These are phyloP conservation scores for Oryzias melastigma DNA, from an alignment of 2,113 vertebrate genomes.

Conservation along the genomic window DNA sequence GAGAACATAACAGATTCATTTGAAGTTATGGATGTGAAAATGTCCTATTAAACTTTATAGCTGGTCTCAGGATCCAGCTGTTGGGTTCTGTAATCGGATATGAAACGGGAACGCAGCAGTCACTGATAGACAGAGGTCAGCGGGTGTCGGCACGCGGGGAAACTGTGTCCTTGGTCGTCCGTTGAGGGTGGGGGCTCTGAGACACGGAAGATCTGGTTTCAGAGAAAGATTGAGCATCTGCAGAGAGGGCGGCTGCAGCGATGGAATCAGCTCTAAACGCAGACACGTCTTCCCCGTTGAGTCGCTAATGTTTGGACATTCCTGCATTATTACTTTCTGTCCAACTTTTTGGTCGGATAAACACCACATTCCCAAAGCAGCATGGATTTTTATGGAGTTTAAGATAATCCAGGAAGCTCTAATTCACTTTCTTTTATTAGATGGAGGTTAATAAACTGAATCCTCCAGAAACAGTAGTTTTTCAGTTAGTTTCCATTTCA, in stretches of 20 bases:
- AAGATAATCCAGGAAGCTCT: slow-evolving; percentile 21
- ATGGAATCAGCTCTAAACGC: slow-evolving; percentile 50
- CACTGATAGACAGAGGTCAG: slow-evolving; percentile 51
- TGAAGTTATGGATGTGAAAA: slow-evolving; percentile 10
- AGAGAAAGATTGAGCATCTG: slow-evolving; percentile 54
- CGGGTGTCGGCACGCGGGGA: slow-evolving; percentile 42
- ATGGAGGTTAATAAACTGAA: too few relatives aligned
- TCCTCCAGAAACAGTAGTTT: too few relatives aligned
- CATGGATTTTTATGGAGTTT: slow-evolving; percentile 21
- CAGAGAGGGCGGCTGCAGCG: slow-evolving; percentile 33
- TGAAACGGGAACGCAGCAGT: slow-evolving; percentile 12
- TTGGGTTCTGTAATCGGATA: slow-evolving; percentile 29
- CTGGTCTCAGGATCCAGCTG: not conserved
- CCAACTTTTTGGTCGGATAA: slow-evolving; percentile 2
- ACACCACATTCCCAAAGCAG: slow-evolving; percentile 21
- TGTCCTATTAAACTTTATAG: slow-evolving; percentile 22
- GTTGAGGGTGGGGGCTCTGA: slow-evolving; percentile 52
- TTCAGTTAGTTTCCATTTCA: too few relatives aligned
- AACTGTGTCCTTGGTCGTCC: slow-evolving; percentile 39
- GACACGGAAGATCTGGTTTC: slow-evolving; percentile 69
- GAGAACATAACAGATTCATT: slow-evolving; percentile 20
- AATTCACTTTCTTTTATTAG: not conserved
- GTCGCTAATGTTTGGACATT: slow-evolving; percentile 13
- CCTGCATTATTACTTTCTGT: not conserved
- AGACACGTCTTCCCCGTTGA: slow-evolving; percentile 23